Conservation (phyloP, 2,888 invertebrate genomes). For the Temnothorax ravouxi region DNA sequence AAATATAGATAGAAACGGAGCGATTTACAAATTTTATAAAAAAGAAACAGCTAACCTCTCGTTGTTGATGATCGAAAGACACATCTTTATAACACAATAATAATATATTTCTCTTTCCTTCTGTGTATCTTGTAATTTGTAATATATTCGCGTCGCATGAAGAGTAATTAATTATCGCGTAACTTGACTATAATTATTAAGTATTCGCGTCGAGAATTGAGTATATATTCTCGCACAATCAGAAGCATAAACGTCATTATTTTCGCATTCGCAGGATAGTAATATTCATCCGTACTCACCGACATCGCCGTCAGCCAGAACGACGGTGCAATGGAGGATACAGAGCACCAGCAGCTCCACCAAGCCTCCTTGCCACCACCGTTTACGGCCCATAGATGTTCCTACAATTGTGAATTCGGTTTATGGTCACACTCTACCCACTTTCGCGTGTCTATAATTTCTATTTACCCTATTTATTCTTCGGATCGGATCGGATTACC, state of each 20-base stretch:
- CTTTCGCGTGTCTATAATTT: not conserved
- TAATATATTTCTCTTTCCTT: too few relatives aligned
- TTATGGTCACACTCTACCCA: constrained; percentile 31
- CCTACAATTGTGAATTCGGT: constrained; percentile 75
- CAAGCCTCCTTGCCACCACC: constrained; percentile 82
- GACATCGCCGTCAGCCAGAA: constrained; percentile 89
- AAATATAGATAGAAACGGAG: not conserved
- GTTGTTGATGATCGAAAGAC: not conserved
- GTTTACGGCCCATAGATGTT: constrained; percentile 85
- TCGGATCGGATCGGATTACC: not conserved
- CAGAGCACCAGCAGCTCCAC: constrained; percentile 82
- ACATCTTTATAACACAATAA: not conserved
- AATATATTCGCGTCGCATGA: not conserved
- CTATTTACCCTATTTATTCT: not conserved
- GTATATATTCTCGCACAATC: not conserved
- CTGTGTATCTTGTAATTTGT: not conserved
- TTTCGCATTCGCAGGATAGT: constrained; percentile 19
- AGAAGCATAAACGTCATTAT: not conserved
- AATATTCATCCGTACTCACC: constrained; percentile 87
- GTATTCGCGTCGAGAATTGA: not conserved
- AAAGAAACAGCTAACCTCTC: not conserved
- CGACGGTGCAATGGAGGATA: constrained; percentile 86
- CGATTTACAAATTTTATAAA: not conserved
- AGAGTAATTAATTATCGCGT: not conserved
- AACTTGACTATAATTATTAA: not conserved